These are phyloP conservation scores for Drosophila melanosoma DNA, from an alignment of 2,888 invertebrate genomes.

Conservation along the genomic window DNA sequence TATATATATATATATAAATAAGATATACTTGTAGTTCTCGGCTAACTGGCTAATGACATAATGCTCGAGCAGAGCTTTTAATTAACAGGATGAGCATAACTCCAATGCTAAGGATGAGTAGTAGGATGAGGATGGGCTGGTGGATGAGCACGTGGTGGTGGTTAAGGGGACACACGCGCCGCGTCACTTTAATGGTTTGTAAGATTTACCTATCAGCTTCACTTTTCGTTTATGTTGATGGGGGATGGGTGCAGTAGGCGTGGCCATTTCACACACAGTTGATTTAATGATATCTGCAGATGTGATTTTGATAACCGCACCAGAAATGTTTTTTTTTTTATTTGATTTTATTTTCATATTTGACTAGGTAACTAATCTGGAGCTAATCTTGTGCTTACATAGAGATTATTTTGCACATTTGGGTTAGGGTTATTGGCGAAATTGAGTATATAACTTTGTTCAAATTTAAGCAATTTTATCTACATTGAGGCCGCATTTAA, in stretches of 20 bases:
- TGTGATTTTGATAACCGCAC: not conserved
- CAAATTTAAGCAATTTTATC: not conserved
- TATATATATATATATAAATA: not conserved
- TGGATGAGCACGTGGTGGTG: not conserved
- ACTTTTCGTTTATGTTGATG: slow-evolving; percentile 7
- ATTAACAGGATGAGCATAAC: slow-evolving; percentile 63
- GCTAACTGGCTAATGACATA: slow-evolving; percentile 65
- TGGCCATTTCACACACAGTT: slow-evolving; percentile 52
- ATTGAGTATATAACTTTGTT: too few species aligned
- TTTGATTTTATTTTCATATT: not conserved
- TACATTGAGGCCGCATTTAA: not conserved
- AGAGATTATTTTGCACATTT: not conserved
- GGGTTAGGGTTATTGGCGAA: not conserved
- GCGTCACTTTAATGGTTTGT: slow-evolving; percentile 70
- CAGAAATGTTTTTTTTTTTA: not conserved
- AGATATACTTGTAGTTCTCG: slow-evolving; percentile 10
- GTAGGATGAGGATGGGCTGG: not conserved
- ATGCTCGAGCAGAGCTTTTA: slow-evolving; percentile 63
- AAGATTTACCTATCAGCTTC: slow-evolving; percentile 57
- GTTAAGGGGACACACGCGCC: slow-evolving; percentile 55
- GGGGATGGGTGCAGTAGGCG: slow-evolving; percentile 26
- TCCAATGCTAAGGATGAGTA: not conserved
- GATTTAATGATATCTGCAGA: slow-evolving; percentile 4
- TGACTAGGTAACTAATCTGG: not conserved
- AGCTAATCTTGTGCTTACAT: not conserved